Percentiles rank a stretch among this genome's conserved stretches.
Conservation (phyloP, 2,888 invertebrate species). For the Spodoptera exigua region DNA sequence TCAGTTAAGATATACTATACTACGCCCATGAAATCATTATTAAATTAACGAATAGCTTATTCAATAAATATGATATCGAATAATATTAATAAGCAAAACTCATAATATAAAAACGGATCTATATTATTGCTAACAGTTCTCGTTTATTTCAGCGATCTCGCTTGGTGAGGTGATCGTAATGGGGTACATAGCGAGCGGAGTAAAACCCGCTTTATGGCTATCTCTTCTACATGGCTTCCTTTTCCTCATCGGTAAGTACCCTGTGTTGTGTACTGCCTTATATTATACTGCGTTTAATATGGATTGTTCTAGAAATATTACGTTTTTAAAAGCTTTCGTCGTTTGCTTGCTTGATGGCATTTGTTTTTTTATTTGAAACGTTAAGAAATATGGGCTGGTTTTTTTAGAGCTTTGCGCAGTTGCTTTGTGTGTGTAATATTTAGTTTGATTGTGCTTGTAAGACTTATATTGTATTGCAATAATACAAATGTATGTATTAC, state of each 20-base stretch:
- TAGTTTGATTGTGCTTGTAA: no score
- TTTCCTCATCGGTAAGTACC: constrained; percentile 80
- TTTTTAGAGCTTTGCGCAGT: no score
- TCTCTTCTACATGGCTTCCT: constrained; percentile 84
- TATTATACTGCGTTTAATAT: constrained; percentile 21
- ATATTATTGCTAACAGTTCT: constrained; percentile 50
- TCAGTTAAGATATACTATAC: no score
- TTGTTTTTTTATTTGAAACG: constrained; percentile 14
- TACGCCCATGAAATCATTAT: no score
- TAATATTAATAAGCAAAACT: not conserved
- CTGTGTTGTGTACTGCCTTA: constrained; percentile 30
- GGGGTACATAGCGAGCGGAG: constrained; percentile 72
- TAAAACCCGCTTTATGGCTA: constrained; percentile 78
- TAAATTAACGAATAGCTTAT: no score
- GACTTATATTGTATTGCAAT: no score
- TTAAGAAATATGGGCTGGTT: not conserved
- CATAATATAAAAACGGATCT: constrained; percentile 16
- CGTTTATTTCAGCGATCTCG: constrained; percentile 72
- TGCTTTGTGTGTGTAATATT: no score
- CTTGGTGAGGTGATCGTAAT: constrained; percentile 70
- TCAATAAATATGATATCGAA: not conserved
- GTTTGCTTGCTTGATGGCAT: constrained; percentile 33
- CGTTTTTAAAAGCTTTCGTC: constrained; percentile 33
- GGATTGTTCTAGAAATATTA: constrained; percentile 38
- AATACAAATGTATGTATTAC: no score